Percentiles rank a stretch among this genome's conserved stretches.
These are phyloP conservation scores for Glyphotaelius pellucidus DNA, from an alignment of 2,888 invertebrate species.

Conservation along the genomic window DNA sequence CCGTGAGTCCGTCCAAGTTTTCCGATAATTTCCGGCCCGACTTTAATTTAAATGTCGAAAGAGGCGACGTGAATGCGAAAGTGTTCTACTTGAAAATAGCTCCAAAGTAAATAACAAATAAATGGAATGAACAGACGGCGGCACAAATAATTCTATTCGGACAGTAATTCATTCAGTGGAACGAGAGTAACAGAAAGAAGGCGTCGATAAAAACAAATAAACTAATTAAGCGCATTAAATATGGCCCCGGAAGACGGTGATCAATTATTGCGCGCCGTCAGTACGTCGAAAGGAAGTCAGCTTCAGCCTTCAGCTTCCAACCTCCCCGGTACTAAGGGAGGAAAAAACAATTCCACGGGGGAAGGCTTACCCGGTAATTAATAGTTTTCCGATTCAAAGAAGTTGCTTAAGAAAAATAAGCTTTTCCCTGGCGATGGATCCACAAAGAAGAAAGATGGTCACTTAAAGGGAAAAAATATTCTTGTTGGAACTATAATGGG, in stretches of 20 bases:
- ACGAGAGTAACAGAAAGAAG: background rate
- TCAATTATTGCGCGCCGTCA: conserved; percentile 9
- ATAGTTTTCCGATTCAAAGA: conserved; percentile 23
- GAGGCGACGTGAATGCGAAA: background rate
- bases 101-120: background rate
- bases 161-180: background rate
- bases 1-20: background rate
- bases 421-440: background rate
- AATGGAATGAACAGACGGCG: background rate
- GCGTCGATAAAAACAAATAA: conserved; percentile 12
- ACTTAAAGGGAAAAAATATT: background rate
- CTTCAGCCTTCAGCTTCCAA: background rate
- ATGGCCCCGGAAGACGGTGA: background rate
- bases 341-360: background rate
- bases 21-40: background rate
- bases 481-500: background rate
- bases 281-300: background rate
- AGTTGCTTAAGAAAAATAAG: conserved; percentile 23
- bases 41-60: conserved; percentile 2
- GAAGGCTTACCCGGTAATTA: conserved; percentile 19
- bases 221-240: conserved; percentile 3
- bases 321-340: background rate
- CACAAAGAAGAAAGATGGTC: conserved; percentile 16
- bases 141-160: background rate
- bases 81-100: background rate